These are phyloP conservation scores for Caenorhabditis parvicauda DNA, from an alignment of 2,888 invertebrate genomes.

Conservation along the genomic window DNA sequence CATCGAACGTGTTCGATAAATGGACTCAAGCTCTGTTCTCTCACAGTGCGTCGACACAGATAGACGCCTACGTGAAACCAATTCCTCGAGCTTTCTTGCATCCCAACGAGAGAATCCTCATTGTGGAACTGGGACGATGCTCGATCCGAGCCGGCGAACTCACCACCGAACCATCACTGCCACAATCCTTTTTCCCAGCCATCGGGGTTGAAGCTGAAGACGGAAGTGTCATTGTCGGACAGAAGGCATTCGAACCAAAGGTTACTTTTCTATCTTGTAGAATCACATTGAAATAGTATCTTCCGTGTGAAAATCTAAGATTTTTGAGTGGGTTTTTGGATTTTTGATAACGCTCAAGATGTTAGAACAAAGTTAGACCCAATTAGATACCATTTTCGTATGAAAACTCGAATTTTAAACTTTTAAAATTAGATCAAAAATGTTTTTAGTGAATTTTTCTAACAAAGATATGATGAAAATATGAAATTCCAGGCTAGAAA, in stretches of 20 bases:
- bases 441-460: too few species aligned
- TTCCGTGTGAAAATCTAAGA: too few species aligned
- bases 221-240: conserved; percentile 50
- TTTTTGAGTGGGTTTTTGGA: too few species aligned
- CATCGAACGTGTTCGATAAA: conserved; percentile 58
- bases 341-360: too few species aligned
- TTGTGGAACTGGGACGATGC: conserved; percentile 69
- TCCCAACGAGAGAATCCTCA: conserved; percentile 61
- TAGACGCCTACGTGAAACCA: conserved; percentile 67
- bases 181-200: conserved; percentile 69
- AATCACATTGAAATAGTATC: not conserved
- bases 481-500: conserved; percentile 62
- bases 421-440: too few species aligned
- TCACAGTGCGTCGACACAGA: conserved; percentile 65
- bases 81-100: conserved; percentile 61
- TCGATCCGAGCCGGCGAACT: conserved; percentile 69
- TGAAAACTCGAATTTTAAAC: too few species aligned
- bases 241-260: conserved; percentile 50
- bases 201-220: conserved; percentile 57
- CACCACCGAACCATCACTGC: conserved; percentile 65
- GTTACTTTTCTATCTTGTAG: conserved; percentile 4
- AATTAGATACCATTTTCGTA: too few species aligned
- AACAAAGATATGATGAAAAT: too few species aligned
- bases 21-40: conserved; percentile 68
- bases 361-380: conserved; percentile 15